These are phyloP conservation scores for Ceyx melanurus DNA, from an alignment of 2,113 vertebrate genomes.

Conservation along the genomic window DNA sequence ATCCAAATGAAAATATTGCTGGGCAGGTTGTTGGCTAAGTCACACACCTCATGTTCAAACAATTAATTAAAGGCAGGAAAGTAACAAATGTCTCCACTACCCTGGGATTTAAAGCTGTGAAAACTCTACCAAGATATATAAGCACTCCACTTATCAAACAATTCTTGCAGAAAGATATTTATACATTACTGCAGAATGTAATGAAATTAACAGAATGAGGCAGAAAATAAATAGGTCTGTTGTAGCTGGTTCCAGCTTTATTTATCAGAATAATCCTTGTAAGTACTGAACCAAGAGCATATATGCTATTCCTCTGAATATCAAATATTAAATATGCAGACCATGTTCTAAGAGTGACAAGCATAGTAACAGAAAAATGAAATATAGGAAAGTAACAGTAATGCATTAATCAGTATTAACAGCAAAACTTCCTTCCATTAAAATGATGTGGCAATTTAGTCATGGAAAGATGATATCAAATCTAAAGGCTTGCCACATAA, in stretches of 20 bases:
- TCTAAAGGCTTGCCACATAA: neutral
- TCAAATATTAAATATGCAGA: neutral
- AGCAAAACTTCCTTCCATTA: neutral
- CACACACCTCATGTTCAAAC: neutral
- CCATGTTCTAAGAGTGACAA: neutral
- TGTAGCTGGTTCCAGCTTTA: neutral
- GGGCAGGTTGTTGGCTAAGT: neutral
- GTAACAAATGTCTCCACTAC: neutral
- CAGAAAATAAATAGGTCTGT: neutral
- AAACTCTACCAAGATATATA: neutral
- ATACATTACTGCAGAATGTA: neutral
- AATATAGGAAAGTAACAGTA: constrained; percentile 3
- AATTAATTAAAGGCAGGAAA: neutral
- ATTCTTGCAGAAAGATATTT: neutral
- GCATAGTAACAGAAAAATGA: neutral
- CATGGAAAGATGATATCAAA: neutral
- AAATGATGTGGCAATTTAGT: neutral
- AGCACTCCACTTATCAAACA: neutral
- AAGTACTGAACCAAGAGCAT: neutral
- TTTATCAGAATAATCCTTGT: neutral
- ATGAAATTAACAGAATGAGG: neutral
- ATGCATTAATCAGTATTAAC: neutral
- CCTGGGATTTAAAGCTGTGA: neutral
- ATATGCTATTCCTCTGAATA: neutral
- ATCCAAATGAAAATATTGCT: neutral